Evolutionary conservation across 2,888 invertebrate genomes (phyloP).

Genomic region (Pandemis corylana): DNA sequence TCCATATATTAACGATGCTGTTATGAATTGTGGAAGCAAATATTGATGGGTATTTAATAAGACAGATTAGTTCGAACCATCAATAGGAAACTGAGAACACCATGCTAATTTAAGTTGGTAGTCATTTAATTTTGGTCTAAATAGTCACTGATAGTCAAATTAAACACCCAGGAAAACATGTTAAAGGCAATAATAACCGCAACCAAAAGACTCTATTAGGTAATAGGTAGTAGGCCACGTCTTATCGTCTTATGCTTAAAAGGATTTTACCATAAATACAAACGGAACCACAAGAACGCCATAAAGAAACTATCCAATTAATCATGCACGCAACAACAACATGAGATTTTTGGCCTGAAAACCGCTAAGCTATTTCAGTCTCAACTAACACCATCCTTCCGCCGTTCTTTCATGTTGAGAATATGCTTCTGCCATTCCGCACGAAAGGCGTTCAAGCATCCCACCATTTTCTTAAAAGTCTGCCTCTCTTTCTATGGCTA

Average conservation of each 20-base stretch:
- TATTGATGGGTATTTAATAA: not conserved
- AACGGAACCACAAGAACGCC: not conserved
- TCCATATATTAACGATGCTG: conserved; percentile 15
- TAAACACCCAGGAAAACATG: not conserved
- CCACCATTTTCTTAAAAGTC: too few relatives aligned
- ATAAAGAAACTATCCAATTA: too few relatives aligned
- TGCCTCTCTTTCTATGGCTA: too few relatives aligned
- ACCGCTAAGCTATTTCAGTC: too few relatives aligned
- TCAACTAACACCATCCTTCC: too few relatives aligned
- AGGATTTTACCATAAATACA: not conserved
- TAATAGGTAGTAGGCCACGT: not conserved
- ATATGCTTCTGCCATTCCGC: too few relatives aligned
- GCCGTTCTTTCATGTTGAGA: too few relatives aligned
- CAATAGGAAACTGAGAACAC: not conserved
- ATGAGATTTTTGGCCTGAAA: too few relatives aligned
- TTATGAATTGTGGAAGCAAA: not conserved
- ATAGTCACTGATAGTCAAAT: not conserved
- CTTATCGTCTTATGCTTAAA: not conserved
- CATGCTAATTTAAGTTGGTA: not conserved
- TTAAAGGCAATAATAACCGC: not conserved
- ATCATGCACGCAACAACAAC: not conserved
- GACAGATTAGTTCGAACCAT: not conserved
- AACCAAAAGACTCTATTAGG: not conserved
- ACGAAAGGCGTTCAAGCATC: too few relatives aligned
- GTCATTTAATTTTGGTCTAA: not conserved